These are phyloP conservation scores for Cuculus canorus DNA, from an alignment of 2,797 vertebrate genomes.

Conservation along the genomic window DNA sequence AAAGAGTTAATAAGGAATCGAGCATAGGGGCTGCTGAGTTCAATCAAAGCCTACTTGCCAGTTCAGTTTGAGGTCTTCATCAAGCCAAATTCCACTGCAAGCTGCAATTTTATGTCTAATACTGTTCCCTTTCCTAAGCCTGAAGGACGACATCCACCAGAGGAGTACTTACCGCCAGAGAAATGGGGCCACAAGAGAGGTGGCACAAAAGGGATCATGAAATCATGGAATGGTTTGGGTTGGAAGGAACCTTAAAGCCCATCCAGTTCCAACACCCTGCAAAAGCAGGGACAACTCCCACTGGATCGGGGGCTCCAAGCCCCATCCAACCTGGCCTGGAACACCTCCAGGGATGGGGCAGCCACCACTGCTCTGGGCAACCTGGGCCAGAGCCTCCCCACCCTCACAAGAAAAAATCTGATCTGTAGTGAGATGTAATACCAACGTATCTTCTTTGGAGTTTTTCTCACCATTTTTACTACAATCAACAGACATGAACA, in stretches of 20 bases:
- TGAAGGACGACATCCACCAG: not conserved
- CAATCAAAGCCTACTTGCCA: not conserved
- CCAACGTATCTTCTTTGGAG: not conserved
- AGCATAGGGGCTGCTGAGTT: not conserved
- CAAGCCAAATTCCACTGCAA: not conserved
- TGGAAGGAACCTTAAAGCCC: too few species aligned
- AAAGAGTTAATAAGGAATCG: slow-evolving; percentile 55
- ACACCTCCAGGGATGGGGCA: too few species aligned
- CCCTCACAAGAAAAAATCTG: too few species aligned
- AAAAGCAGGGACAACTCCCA: too few species aligned
- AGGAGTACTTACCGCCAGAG: not conserved
- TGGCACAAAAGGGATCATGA: not conserved
- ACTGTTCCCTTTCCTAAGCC: not conserved
- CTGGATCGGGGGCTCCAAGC: too few species aligned
- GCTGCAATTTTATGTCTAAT: accelerated
- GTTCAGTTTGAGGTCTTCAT: slow-evolving; percentile 36
- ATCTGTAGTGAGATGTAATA: accelerated
- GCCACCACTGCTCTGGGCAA: too few species aligned
- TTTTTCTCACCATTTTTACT: not conserved
- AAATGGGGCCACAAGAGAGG: not conserved
- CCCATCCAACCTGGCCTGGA: too few species aligned
- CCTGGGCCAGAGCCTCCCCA: too few species aligned
- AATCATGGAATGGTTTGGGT: too few species aligned
- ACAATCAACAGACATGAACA: not conserved
- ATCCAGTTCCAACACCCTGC: too few species aligned